Percentiles rank a stretch among this genome's conserved stretches.
These are phyloP conservation scores for Agrypnia vestita DNA, from an alignment of 1,140 invertebrate genomes.

Conservation along the genomic window DNA sequence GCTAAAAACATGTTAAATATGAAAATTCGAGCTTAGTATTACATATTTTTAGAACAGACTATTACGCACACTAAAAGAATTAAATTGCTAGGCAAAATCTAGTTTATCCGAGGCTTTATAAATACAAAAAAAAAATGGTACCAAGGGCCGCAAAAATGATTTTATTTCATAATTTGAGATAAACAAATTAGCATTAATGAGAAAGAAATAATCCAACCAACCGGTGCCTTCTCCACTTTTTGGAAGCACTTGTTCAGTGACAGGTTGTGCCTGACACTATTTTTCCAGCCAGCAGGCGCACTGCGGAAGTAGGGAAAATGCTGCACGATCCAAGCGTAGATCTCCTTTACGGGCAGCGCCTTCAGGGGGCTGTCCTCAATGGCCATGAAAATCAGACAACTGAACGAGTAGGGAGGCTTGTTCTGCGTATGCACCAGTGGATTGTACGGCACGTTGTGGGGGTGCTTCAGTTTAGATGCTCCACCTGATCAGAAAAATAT, in stretches of 20 bases:
- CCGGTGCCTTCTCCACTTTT: constrained; percentile 93
- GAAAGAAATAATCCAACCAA: constrained; percentile 66
- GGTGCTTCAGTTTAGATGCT: constrained; percentile 77
- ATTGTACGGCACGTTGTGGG: constrained; percentile 83
- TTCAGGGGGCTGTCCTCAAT: constrained; percentile 93
- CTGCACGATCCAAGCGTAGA: constrained; percentile 97
- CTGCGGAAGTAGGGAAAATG: constrained; percentile 98
- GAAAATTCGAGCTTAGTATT: too few species aligned
- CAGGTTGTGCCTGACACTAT: constrained; percentile 95
- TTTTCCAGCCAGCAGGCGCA: constrained; percentile 98
- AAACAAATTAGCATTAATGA: too few species aligned
- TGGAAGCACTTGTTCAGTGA: constrained; percentile 98
- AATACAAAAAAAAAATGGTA: too few species aligned
- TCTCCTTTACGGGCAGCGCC: constrained; percentile 95
- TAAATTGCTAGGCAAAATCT: too few species aligned
- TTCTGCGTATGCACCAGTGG: constrained; percentile 86
- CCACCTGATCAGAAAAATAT: constrained; percentile 39
- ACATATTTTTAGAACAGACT: too few species aligned
- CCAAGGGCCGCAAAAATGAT: too few species aligned
- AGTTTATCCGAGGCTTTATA: too few species aligned
- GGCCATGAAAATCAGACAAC: constrained; percentile 97
- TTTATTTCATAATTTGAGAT: too few species aligned
- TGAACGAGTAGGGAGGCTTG: constrained; percentile 96
- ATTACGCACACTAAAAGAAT: too few species aligned
- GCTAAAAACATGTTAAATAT: too few species aligned